Base-by-base conservation (phyloP, 2,113 vertebrate genomes). In the Condylura cristata region DNA sequence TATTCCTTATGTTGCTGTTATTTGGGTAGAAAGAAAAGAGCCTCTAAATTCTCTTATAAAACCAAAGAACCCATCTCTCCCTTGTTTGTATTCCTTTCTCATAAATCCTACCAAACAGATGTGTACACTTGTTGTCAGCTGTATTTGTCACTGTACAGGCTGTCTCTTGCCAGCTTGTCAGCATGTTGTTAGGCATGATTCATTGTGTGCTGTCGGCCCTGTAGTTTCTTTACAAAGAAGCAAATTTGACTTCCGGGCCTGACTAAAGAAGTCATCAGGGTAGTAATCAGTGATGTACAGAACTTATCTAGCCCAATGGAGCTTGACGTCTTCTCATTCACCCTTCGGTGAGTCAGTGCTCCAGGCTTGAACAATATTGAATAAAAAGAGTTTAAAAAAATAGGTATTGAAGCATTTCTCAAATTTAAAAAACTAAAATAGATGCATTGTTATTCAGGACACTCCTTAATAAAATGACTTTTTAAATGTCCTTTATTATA, bases 131-230 rank as follows among this genome's bases (percentile, higher is more conserved):
- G 16, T 98, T 98, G 97, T 98, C 98, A 97, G 97, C 96, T 98
- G 97, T 97, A 98, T 98, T 98, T 98, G 96, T 98, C 97, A 98
- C 96, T 93, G 88, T 96, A 93, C 95, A 93, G 98, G 94, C 92
- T 98, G 97, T 96, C 96, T 98, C 95, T 97, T 96, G 97, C 96
- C 97, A 98, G 97, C 86, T 97, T 98, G 98, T 96, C 97, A 97
- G 96, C 93, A 93, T 97, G 98, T 96, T 96, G 97, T 97, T 98
- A 97, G 96, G 97, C 81, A 95, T 98, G 98, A 98, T 98, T 98
- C 98, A 98, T 98, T 98, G 95, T 98, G 92, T 91, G 90, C 96
- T 98, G 97, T 98, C 97, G 96, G 90, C 98, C 90, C 97, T 90
- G 90, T 28, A 93, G 78, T 96, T 98, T 97, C 95, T 93, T 96